Evolutionary conservation across 2,888 invertebrate genomes (phyloP), one percentile per base, ranked within the genome.

Genomic region (Lacanobia oleracea): DNA sequence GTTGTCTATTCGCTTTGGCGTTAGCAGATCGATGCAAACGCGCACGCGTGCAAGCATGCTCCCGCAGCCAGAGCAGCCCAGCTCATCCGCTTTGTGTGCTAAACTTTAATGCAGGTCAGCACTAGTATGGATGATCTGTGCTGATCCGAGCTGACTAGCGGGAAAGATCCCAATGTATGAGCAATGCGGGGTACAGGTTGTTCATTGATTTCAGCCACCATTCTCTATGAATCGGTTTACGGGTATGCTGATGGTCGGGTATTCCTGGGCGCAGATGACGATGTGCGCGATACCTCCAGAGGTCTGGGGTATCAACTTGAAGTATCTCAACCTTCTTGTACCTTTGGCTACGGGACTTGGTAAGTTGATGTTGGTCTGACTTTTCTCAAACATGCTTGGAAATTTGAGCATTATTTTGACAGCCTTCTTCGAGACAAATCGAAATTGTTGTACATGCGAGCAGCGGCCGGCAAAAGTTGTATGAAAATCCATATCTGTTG

Each of bases 201-300:
- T 40, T 76, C 10, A 53, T 77, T 81, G 80, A 77, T 88, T 87
- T 83, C 94, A 98, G 97, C 98, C 98, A n/a, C 97, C 98, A 59
- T 98, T 98, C 92, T 98, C 98, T 0, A 97, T 97, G 71, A 97
- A 97, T 81, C 97, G 98, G 62, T 98, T 98, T 89, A 96, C 97
- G 67, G 98, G 98, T 0, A 97, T 97, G 91, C 95, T 98, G 67
- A 96, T 98, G 94, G 97, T 98, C 21, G 97, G 98, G 2, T 98
- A 98, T 90, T 95, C 98, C 1, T 98, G 98, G 97, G 98, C 98
- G 0, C 97, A 98, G 88, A 93, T 98, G 79, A 94, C 97, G 82
- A 96, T 97, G 91, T 95, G 97, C 74, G 98, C 98, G 0, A 97
- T 99, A 75, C 99, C 99, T 0, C 96, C 97, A 63, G 97, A 98